Evolutionary conservation across 2,113 vertebrate genomes (phyloP), one percentile per base, ranked within the genome.

Genomic region (Platichthys flesus): DNA sequence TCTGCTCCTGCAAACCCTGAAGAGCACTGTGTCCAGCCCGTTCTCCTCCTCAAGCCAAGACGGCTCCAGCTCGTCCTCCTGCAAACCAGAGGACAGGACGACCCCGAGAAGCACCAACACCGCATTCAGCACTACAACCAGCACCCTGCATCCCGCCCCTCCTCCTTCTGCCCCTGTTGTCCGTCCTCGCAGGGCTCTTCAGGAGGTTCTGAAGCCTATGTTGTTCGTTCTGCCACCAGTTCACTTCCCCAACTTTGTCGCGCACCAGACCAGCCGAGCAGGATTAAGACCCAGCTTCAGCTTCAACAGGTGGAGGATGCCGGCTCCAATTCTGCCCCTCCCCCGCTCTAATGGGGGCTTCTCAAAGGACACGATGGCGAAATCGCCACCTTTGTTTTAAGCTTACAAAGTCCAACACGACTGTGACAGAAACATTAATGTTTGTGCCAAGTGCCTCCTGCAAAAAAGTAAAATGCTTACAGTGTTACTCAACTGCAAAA

Each of bases 181-280:
- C 47, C 71, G 55, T 57, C 37, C 78, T 0, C 9, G 51, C 1
- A 92, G 88, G 79, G 45, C 72, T 9, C 61, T 16, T 0, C 63
- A 60, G 0, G 90, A 93, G 64, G 79, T 90, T 1, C 10, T 95
- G 79, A 96, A 94, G 74, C 93, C 93, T 0, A 51, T 89, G 1
- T 86, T 93, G 35, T 89, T 97, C 0, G 58, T 92, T 23, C 78
- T 97, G 52, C 95, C 96, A 67, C 87, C 94, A 0, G 78, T 91
- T 24, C 51, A 87, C 59, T 63, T 92, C 55, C 93, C 94, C 4
- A 69, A 37, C 73, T 40, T 18, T 61, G 28, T 76, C 74, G 26
- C 31, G 31, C 31, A 31, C 6, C 31, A 31, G 31, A 2, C 13
- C 67, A 18, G 0, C 20, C 47, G 0, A 28, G 71, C n/a, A 1